phyloP scores from a whole-genome alignment of 1,140 invertebrate genomes.

The Drosophila tsacasi region DNA sequence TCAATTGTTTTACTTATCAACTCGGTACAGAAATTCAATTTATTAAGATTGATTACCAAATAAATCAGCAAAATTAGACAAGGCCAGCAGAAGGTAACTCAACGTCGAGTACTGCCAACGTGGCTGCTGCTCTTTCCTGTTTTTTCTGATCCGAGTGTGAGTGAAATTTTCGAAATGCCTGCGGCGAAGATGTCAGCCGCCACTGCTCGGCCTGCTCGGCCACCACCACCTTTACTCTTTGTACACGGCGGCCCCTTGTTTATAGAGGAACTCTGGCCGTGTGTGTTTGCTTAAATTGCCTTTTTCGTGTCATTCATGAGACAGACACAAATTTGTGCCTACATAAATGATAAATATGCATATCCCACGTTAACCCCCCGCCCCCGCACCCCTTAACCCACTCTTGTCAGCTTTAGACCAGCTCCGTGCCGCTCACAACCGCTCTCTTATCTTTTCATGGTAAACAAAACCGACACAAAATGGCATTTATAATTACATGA shows the following conservation, averaged over 20 bases:
- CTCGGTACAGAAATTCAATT: neutral
- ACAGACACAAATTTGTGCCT: slow-evolving; percentile 57
- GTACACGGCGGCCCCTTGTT: neutral
- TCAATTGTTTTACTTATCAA: neutral
- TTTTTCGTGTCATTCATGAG: slow-evolving; percentile 62
- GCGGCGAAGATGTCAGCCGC: slow-evolving; percentile 47
- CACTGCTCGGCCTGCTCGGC: neutral
- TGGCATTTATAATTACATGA: slow-evolving; percentile 74
- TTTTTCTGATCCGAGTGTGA: slow-evolving; percentile 13
- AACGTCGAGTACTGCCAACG: neutral
- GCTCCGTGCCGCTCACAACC: slow-evolving; percentile 8
- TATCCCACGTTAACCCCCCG: slow-evolving; percentile 27
- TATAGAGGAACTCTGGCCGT: neutral
- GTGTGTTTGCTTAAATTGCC: slow-evolving; percentile 66
- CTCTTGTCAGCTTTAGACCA: neutral
- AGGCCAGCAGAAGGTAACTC: neutral
- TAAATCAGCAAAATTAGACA: neutral
- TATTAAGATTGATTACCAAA: neutral
- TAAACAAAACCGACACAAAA: slow-evolving; percentile 53
- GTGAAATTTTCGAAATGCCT: slow-evolving; percentile 72
- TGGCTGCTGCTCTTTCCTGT: neutral
- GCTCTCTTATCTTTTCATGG: slow-evolving; percentile 60
- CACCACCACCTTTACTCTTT: neutral
- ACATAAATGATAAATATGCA: slow-evolving; percentile 73
- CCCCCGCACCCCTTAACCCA: slow-evolving; percentile 7